These are phyloP conservation scores for Geophilus truncorum DNA, from an alignment of 2,888 invertebrate species.

Conservation along the genomic window DNA sequence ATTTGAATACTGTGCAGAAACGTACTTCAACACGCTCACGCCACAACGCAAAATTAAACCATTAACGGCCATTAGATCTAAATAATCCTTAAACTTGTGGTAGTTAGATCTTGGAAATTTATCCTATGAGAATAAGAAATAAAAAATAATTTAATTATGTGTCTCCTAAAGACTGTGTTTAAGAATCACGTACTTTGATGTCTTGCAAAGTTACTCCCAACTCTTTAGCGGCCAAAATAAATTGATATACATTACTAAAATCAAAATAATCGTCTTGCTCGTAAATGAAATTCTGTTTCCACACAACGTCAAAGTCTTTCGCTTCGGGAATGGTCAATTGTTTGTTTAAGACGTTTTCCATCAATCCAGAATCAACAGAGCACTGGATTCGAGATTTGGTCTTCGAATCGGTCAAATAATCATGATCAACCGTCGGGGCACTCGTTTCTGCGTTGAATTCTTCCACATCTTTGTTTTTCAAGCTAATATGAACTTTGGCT, in stretches of 20 bases:
- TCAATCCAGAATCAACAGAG: too few relatives aligned
- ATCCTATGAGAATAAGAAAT: background rate
- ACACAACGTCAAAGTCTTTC: constrained; percentile 39
- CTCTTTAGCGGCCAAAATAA: background rate
- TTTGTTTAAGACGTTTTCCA: constrained; percentile 38
- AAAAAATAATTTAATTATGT: background rate
- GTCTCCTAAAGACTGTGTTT: background rate
- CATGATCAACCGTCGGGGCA: background rate
- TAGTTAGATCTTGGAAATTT: background rate
- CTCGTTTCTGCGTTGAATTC: background rate
- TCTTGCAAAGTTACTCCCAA: background rate
- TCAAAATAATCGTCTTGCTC: background rate
- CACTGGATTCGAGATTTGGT: too few relatives aligned
- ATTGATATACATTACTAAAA: background rate
- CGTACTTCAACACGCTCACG: background rate
- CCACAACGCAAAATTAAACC: background rate
- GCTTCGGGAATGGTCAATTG: constrained; percentile 42
- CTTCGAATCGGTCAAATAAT: background rate
- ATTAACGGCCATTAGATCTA: background rate
- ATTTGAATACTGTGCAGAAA: background rate
- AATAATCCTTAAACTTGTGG: background rate
- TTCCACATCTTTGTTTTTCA: background rate
- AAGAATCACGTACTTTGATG: background rate
- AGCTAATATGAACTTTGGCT: background rate
- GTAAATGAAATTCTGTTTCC: background rate